Evolutionary conservation across 2,888 invertebrate species (phyloP).

Genomic region (Matsumyia berberina): DNA sequence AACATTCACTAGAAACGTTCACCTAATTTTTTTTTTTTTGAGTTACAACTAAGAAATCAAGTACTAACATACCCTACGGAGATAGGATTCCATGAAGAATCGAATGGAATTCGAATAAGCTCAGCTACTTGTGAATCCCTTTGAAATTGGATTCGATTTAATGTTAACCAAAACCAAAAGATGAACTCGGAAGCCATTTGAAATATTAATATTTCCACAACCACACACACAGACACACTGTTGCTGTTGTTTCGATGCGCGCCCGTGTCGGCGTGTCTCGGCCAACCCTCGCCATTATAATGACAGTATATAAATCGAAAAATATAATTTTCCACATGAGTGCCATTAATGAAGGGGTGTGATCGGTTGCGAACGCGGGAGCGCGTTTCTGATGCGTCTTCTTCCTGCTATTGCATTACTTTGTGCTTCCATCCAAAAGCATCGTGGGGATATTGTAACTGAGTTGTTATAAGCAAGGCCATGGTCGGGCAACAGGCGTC

Average conservation of each 20-base stretch:
- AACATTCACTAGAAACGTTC: too few relatives aligned
- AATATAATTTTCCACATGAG: slow-evolving; percentile 76
- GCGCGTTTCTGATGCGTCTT: slow-evolving; percentile 59
- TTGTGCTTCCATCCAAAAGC: slow-evolving; percentile 49
- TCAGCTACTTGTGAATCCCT: slow-evolving; percentile 62
- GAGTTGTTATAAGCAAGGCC: slow-evolving; percentile 36
- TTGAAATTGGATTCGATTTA: slow-evolving; percentile 75
- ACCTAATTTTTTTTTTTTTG: too few relatives aligned
- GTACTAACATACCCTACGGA: too few relatives aligned
- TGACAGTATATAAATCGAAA: slow-evolving; percentile 77
- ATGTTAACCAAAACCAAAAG: slow-evolving; percentile 58
- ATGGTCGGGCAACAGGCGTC: slow-evolving; percentile 34
- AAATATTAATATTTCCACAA: slow-evolving; percentile 64
- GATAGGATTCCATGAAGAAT: not conserved
- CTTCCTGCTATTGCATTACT: slow-evolving; percentile 63
- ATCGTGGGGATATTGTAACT: slow-evolving; percentile 35
- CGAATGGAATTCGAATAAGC: slow-evolving; percentile 44
- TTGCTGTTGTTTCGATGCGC: slow-evolving; percentile 3
- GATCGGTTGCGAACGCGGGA: slow-evolving; percentile 48
- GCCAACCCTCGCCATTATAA: slow-evolving; percentile 64
- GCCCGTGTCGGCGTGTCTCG: slow-evolving; percentile 23
- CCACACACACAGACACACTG: too few relatives aligned
- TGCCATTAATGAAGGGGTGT: slow-evolving; percentile 71
- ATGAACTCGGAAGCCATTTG: slow-evolving; percentile 60
- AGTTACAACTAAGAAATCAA: too few relatives aligned